phyloP scores from a whole-genome alignment of 2,888 invertebrate genomes.

The Trachelus stipa region DNA sequence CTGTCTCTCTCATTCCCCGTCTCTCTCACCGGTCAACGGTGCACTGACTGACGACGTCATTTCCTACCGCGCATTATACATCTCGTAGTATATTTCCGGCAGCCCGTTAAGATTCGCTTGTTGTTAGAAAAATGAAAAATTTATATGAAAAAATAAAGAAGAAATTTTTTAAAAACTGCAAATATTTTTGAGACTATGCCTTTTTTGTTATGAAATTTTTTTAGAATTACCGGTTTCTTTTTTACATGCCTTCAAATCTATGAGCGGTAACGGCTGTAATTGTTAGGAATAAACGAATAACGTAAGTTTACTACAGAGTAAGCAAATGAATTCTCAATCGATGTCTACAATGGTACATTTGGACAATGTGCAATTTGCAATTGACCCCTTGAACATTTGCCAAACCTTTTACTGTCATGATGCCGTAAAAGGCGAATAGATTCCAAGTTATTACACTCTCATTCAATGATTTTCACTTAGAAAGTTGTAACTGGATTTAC shows the following conservation, averaged over 20 bases:
- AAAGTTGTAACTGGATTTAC: neutral
- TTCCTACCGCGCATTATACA: constrained; percentile 59
- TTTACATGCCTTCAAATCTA: neutral
- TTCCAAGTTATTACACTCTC: neutral
- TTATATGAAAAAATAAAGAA: neutral
- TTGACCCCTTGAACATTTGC: constrained; percentile 29
- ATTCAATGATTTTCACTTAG: neutral
- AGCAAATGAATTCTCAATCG: neutral
- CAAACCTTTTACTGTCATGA: constrained; percentile 43
- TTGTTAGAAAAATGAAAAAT: neutral
- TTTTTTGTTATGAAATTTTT: neutral
- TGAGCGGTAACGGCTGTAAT: neutral
- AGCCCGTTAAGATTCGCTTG: constrained; percentile 53
- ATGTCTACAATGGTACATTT: constrained; percentile 23
- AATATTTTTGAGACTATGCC: neutral
- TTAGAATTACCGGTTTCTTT: neutral
- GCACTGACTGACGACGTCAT: constrained; percentile 64
- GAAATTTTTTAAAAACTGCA: neutral
- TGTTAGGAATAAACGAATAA: neutral
- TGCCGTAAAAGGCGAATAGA: constrained; percentile 47
- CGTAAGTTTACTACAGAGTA: neutral
- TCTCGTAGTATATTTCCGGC: constrained; percentile 38
- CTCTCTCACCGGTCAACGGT: constrained; percentile 26
- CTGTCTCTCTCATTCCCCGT: constrained; percentile 23
- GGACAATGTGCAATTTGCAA: constrained; percentile 42